Base-by-base conservation (phyloP, 2,888 invertebrate species). In the Thalpophila matura region DNA sequence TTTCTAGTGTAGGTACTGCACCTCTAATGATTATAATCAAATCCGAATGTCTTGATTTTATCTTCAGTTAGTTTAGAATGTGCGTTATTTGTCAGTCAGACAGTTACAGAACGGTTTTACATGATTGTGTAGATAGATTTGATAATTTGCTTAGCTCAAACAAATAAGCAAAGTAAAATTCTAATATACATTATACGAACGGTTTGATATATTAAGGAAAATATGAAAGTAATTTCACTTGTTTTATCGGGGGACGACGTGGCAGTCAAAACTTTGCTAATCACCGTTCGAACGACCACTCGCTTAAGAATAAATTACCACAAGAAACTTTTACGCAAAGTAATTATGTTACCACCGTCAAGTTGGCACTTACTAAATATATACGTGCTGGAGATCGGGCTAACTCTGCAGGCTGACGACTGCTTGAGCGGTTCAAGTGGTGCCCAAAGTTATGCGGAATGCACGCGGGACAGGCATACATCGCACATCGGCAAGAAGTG, bases 241-340 rank as follows among this genome's bases (percentile, higher is more conserved):
- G 71, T 72, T 80, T 69, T 74, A 76, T 72, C 62, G 62, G 38
- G 12, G 63, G 31, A 42, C 59, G 64, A 49, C 59, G 66, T 62
- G 56, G 62, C 57, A 78, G 79, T 77, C 69, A 62, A 84, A 91
- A 90, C 87, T 90, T 91, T 85, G 78, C 80, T 89, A 90, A 92
- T 89, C 90, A 89, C 84, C 76, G 75, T 83, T 86, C 79, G 83
- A 88, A 87, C 86, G 86, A 83, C 81, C 84, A 87, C 85, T 88
- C 86, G 86, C 86, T 89, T 84, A 82, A 85, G 88, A 88, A 90
- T 89, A 89, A 91, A 90, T 90, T 89, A 89, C 84, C 77, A 74
- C 77, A 74, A 79, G 81, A 76, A 88, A 88, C 81, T 89, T 89
- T 82, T 65, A 62, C 66, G 70, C 63, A 82, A 88, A 87, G 87